Evolutionary conservation across 2,113 vertebrate species (phyloP), one percentile per base, ranked within the genome.

Genomic region (Saguinus midas): DNA sequence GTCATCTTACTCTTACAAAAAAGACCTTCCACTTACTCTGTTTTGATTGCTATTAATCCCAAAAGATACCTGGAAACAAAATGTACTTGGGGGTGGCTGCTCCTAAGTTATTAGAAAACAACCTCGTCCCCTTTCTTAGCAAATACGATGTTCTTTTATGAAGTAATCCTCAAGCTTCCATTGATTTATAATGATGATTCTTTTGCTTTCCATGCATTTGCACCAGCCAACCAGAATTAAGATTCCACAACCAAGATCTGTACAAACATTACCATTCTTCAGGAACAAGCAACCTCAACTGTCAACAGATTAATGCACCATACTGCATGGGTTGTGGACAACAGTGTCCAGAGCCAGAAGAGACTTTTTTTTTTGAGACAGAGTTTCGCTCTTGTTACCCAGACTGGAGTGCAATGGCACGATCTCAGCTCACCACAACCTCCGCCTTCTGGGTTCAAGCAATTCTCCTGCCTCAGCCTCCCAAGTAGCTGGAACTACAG

Each of bases 1-100:
- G 98, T 98, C 98, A 43, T 99, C 99, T 45, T 99, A 98, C 95
- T 99, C 99, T 3, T 98, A 97, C 96, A 99, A 95, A 97, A 98
- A 98, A 91, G 99, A 99, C 92, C 99, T 99, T 68, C 99, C 99
- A 32, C 96, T 91, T 61, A 97, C 99, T 95, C 98, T 99, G 91
- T 99, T 99, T 96, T 99, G 98, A 98, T 85, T 92, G 66, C 81
- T 85, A 4, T 68, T 85, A 94, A 81, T 32, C 80, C 70, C 23
- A 61, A 95, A 80, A 58, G 50, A 29, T 50, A 45, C 16, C 58
- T 90, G 58, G 40, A 90, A 97, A 96, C 91, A 91, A 96, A 92
- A 92, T 78, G 40, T 35, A 55, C 35, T 32, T 66, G 73, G 25
- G 57, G 17, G 10, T 83, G 40, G 72, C 32, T 35, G 75, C n/a